phyloP scores from a whole-genome alignment of 2,888 invertebrate genomes.

The Nycteola revayana region DNA sequence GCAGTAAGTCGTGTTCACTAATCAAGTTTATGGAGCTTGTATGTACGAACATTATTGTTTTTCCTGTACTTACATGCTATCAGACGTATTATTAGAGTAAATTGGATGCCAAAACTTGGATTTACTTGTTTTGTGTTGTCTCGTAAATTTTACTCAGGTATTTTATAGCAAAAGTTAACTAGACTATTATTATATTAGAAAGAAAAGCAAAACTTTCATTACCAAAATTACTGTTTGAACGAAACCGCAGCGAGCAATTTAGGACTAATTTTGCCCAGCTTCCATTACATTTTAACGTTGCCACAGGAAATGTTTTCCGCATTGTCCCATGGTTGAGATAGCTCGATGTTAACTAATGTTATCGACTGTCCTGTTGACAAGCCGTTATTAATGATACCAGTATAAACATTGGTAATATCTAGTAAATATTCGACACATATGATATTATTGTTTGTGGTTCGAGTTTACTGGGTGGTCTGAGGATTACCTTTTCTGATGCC shows the following conservation, averaged over 20 bases:
- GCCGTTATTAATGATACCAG: constrained; percentile 53
- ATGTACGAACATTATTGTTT: not conserved
- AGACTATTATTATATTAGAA: too few species aligned
- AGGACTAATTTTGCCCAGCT: constrained; percentile 8
- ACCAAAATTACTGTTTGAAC: too few species aligned
- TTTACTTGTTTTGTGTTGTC: too few species aligned
- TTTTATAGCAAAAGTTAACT: too few species aligned
- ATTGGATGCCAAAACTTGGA: too few species aligned
- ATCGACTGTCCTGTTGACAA: constrained; percentile 46
- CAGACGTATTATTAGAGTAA: too few species aligned
- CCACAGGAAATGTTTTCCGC: constrained; percentile 19
- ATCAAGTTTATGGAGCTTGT: not conserved
- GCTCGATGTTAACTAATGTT: constrained; percentile 58
- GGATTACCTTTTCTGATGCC: too few species aligned
- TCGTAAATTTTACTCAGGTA: too few species aligned
- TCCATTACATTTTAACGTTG: constrained; percentile 33
- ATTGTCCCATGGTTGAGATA: constrained; percentile 35
- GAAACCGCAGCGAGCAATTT: too few species aligned
- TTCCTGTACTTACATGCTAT: too few species aligned
- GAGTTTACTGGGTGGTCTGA: too few species aligned
- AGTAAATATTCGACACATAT: constrained; percentile 37
- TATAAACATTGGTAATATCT: constrained; percentile 37
- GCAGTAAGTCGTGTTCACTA: constrained; percentile 1
- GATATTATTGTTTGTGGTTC: constrained; percentile 34
- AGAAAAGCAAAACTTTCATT: too few species aligned